Evolutionary conservation across 2,888 invertebrate genomes (phyloP).

Genomic region (Scrobipalpa atriplicella): DNA sequence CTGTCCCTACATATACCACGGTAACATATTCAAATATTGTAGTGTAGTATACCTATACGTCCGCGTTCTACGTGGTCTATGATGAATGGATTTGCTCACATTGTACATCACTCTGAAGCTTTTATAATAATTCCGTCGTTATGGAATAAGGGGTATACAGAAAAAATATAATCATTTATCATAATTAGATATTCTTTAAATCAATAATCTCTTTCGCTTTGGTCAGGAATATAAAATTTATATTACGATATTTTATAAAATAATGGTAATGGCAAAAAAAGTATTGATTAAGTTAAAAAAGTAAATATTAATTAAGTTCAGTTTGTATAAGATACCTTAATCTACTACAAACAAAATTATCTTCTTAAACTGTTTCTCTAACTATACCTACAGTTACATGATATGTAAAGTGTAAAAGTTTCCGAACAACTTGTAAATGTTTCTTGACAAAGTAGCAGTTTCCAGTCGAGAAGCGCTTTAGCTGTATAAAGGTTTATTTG

Average conservation of each 20-base stretch:
- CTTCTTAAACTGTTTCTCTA: no score
- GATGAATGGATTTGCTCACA: not conserved
- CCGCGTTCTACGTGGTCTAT: conserved; percentile 23
- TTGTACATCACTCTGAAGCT: not conserved
- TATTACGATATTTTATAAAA: no score
- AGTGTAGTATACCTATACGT: no score
- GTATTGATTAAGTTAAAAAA: no score
- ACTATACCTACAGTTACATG: not conserved
- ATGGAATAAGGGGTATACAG: not conserved
- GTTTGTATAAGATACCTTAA: no score
- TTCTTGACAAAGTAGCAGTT: conserved; percentile 17
- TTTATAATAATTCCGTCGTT: not conserved
- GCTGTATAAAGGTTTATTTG: not conserved
- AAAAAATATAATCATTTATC: not conserved
- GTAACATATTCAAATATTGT: conserved; percentile 36
- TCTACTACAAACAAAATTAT: no score
- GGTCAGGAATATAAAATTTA: no score
- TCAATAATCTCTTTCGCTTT: not conserved
- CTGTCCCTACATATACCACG: conserved; percentile 18
- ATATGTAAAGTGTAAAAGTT: not conserved
- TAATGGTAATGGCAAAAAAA: no score
- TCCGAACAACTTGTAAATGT: conserved; percentile 1
- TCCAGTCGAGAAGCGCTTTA: conserved; percentile 7
- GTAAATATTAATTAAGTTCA: no score
- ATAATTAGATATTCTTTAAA: not conserved